These are phyloP conservation scores for Microcebus griseorufus DNA, from an alignment of 2,113 vertebrate species.

Conservation along the genomic window DNA sequence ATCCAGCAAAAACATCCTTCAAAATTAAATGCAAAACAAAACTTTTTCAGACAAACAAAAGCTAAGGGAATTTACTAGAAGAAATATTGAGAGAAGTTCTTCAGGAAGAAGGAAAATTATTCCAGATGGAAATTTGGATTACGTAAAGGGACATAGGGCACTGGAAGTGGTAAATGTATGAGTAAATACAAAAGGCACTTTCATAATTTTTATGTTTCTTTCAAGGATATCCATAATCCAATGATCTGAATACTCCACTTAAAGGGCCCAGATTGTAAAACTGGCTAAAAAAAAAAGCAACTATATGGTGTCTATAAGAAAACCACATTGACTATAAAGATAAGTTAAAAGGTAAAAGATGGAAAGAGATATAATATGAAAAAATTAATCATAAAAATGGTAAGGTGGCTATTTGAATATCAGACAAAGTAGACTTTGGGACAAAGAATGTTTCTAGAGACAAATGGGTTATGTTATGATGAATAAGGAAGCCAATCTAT, in stretches of 20 bases:
- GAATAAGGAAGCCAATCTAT: not conserved
- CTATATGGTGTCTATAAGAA: not conserved
- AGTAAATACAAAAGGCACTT: not conserved
- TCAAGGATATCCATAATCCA: not conserved
- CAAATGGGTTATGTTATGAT: not conserved
- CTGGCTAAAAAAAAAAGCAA: not conserved
- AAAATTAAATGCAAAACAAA: not conserved
- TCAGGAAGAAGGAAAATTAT: not conserved
- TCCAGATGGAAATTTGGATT: not conserved
- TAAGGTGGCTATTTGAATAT: not conserved
- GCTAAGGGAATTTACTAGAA: not conserved
- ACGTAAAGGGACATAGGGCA: not conserved
- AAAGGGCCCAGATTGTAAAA: not conserved
- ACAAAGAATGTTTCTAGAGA: not conserved
- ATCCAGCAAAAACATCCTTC: not conserved
- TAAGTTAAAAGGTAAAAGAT: not conserved
- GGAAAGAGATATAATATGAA: not conserved
- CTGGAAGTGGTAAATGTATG: not conserved
- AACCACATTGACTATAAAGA: not conserved
- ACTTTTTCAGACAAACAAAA: not conserved
- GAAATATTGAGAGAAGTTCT: not conserved
- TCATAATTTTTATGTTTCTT: not conserved
- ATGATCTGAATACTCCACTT: not conserved
- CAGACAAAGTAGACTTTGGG: not conserved
- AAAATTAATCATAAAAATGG: not conserved